Conservation (phyloP, 2,888 invertebrate species). For the Synanthedon myopaeformis region DNA sequence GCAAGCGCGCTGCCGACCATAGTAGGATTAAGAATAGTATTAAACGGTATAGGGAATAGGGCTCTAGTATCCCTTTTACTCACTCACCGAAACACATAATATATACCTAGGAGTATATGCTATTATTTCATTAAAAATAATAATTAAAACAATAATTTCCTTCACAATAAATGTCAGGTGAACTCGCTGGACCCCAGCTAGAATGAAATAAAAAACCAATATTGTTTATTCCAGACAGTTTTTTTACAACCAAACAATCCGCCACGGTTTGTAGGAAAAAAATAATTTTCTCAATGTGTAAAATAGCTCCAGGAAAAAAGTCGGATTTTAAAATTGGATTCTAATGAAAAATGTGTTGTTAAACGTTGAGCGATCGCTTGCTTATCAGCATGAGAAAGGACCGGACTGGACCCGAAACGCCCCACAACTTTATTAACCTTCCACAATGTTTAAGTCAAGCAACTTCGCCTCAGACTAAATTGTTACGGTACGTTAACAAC, state of each 20-base stretch:
- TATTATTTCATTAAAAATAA: no score
- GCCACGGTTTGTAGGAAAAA: conserved; percentile 17
- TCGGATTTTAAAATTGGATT: not conserved
- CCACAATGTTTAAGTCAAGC: conserved; percentile 19
- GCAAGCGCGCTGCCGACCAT: no score
- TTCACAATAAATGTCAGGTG: no score
- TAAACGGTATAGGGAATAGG: no score
- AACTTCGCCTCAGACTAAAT: conserved; percentile 15
- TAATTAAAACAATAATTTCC: no score
- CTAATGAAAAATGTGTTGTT: conserved; percentile 4
- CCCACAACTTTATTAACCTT: conserved; percentile 51
- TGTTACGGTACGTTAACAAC: conserved; percentile 12
- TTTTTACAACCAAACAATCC: conserved; percentile 25
- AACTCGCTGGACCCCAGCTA: no score
- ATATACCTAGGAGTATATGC: no score
- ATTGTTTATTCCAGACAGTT: not conserved
- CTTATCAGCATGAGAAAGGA: conserved; percentile 58
- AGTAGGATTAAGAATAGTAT: no score
- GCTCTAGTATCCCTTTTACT: no score
- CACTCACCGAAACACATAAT: no score
- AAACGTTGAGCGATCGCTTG: conserved; percentile 7
- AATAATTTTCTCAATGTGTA: conserved; percentile 1
- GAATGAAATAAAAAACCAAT: no score
- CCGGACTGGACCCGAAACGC: conserved; percentile 28
- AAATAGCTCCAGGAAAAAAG: not conserved